These are phyloP conservation scores for Cyanoramphus novaezelandiae DNA, from an alignment of 2,113 vertebrate genomes.

Conservation along the genomic window DNA sequence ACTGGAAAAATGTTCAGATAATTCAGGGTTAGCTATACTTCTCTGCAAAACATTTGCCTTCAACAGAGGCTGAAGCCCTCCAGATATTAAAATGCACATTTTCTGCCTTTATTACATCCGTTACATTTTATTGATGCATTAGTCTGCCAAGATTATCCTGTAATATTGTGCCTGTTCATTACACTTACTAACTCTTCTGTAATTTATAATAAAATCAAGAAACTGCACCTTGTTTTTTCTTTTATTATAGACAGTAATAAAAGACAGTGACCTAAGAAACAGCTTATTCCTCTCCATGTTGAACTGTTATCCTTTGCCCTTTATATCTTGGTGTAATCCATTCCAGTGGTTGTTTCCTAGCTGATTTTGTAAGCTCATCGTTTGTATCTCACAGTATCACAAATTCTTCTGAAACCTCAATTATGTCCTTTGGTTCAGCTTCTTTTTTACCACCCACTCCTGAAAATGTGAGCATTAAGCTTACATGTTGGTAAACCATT, in stretches of 20 bases:
- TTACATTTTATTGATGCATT: neutral
- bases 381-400: neutral
- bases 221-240: neutral
- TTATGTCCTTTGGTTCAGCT: neutral
- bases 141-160: constrained; percentile 1
- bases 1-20: neutral
- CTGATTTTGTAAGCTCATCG: constrained; percentile 18
- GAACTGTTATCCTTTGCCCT: neutral
- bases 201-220: neutral
- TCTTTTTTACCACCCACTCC: constrained; percentile 8
- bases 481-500: neutral
- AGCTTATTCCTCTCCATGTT: neutral
- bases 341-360: neutral
- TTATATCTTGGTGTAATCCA: neutral
- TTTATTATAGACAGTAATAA: neutral
- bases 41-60: neutral
- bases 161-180: neutral
- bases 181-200: neutral
- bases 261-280: neutral
- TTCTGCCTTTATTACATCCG: neutral
- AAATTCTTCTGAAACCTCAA: constrained; percentile 19
- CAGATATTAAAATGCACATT: neutral
- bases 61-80: neutral
- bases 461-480: constrained; percentile 8
- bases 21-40: neutral